A percentile compares a stretch with the other conserved stretches of the same genome.
Conservation (phyloP, 1,140 invertebrate genomes). For the Coptotermes formosanus region DNA sequence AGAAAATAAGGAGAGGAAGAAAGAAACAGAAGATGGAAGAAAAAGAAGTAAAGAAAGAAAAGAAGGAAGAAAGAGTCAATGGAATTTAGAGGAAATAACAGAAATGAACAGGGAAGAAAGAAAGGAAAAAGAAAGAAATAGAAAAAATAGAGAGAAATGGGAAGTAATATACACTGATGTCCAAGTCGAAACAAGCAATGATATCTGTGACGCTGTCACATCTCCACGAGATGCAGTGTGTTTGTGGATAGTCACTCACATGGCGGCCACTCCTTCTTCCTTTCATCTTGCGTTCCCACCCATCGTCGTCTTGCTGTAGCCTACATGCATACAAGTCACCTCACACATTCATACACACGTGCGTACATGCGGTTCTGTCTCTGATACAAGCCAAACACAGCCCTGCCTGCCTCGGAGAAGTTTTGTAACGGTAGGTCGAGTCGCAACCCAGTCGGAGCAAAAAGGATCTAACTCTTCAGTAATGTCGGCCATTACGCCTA, state of each 20-base stretch:
- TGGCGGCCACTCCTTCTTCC: background rate
- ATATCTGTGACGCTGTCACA: too few species aligned
- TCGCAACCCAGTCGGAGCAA: background rate
- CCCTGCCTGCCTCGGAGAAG: background rate
- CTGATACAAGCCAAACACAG: background rate
- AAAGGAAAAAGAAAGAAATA: background rate
- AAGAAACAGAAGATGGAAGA: background rate
- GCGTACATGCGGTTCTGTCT: constrained; percentile 9
- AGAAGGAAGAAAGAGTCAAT: background rate
- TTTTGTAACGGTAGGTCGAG: constrained; percentile 15
- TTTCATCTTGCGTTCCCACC: background rate
- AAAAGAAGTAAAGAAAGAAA: background rate
- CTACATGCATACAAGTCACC: background rate
- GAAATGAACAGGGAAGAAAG: background rate
- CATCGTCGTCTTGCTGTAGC: background rate
- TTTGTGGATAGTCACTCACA: background rate
- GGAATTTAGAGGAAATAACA: background rate
- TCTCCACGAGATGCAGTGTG: background rate
- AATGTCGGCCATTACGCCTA: too few species aligned
- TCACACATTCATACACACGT: constrained; percentile 1
- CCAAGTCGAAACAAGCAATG: too few species aligned
- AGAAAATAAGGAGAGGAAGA: background rate
- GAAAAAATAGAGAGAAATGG: too few species aligned
- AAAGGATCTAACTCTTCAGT: too few species aligned
- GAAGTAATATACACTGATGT: too few species aligned